These are phyloP conservation scores for Picus viridis DNA, from an alignment of 2,797 vertebrate species.

Conservation along the genomic window DNA sequence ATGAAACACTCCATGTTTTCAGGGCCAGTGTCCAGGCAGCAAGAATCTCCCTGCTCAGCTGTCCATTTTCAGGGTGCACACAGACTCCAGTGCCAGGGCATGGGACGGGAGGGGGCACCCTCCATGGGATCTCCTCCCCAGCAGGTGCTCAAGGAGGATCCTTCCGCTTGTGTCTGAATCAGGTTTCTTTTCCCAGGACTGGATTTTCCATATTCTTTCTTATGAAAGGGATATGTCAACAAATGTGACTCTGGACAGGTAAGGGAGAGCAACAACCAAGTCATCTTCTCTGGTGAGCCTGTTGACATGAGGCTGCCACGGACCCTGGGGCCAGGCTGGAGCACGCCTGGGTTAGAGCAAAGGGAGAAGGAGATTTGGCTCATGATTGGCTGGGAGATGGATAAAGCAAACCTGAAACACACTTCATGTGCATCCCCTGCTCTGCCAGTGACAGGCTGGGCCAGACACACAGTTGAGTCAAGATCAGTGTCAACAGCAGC, in stretches of 20 bases:
- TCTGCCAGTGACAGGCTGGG: neutral
- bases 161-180: neutral
- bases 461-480: neutral
- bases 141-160: neutral
- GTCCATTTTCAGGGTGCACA: accelerated
- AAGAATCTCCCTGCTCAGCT: neutral
- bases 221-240: constrained; percentile 80
- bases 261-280: constrained; percentile 11
- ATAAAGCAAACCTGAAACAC: neutral
- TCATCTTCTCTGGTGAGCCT: neutral
- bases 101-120: neutral
- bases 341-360: accelerated
- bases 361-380: neutral
- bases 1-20: accelerated
- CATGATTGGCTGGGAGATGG: neutral
- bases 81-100: neutral
- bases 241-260: constrained; percentile 81
- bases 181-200: constrained; percentile 73
- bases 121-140: accelerated
- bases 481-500: neutral
- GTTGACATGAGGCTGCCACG: neutral
- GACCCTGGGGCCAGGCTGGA: neutral
- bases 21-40: neutral
- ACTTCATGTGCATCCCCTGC: neutral
- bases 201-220: constrained; percentile 84